These are phyloP conservation scores for Myathropa florea DNA, from an alignment of 2,888 invertebrate species.

Conservation along the genomic window DNA sequence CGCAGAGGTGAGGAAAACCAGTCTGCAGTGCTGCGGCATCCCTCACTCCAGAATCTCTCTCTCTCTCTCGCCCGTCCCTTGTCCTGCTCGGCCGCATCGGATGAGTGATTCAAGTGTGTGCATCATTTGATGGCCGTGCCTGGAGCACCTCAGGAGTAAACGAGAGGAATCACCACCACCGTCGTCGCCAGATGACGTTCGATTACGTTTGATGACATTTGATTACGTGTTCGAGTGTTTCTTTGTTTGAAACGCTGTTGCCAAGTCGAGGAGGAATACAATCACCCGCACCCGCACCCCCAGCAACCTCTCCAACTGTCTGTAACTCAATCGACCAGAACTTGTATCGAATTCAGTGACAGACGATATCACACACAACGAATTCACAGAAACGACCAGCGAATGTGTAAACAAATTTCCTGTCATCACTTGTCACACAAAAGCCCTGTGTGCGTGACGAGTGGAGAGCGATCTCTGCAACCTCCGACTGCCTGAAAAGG, in stretches of 20 bases:
- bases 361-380: too few species aligned
- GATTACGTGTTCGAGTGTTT: background rate
- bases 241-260: background rate
- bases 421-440: background rate
- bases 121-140: background rate
- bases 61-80: background rate
- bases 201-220: background rate
- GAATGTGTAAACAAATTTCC: slow-evolving; percentile 2
- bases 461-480: too few species aligned
- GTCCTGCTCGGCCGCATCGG: background rate
- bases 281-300: background rate
- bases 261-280: background rate
- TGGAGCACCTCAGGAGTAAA: background rate
- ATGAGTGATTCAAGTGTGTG: background rate
- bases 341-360: too few species aligned
- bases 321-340: too few species aligned
- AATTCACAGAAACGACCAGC: too few species aligned
- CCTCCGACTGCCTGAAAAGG: background rate
- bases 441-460: too few species aligned
- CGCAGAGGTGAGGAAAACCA: background rate
- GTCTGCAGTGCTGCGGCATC: background rate
- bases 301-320: too few species aligned
- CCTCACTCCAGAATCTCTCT: background rate
- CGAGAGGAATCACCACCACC: background rate
- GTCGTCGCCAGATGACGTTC: background rate